These are phyloP conservation scores for Noctuana brunneofusca DNA, from an alignment of 2,888 invertebrate species.

Conservation along the genomic window DNA sequence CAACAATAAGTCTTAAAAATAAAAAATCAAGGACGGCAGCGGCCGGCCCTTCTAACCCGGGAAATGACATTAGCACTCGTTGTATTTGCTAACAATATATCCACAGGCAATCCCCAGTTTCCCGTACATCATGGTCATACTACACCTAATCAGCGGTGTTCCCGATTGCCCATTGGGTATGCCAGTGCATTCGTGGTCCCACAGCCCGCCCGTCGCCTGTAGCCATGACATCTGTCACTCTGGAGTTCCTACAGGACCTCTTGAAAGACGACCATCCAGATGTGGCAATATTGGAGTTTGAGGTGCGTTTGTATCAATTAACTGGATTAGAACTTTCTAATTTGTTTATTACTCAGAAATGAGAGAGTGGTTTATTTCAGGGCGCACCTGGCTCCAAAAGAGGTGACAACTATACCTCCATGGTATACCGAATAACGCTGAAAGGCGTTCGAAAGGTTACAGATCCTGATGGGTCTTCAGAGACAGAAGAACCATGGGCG, in stretches of 20 bases:
- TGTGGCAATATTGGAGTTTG: slow-evolving; percentile 79
- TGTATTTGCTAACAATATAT: no score
- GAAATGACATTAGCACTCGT: no score
- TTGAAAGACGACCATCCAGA: slow-evolving; percentile 81
- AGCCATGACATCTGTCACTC: slow-evolving; percentile 71
- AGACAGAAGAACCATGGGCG: slow-evolving; percentile 81
- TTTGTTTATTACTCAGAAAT: no score
- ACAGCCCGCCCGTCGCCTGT: slow-evolving; percentile 1
- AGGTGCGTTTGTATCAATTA: slow-evolving; percentile 57
- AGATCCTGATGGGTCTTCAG: slow-evolving; percentile 55
- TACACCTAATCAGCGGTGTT: not conserved
- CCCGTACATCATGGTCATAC: slow-evolving; percentile 10
- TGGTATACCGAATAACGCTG: slow-evolving; percentile 85
- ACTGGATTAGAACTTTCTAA: not conserved
- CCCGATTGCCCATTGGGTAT: slow-evolving; percentile 1
- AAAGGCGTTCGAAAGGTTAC: slow-evolving; percentile 73
- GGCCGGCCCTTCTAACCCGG: no score
- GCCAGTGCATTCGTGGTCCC: slow-evolving; percentile 24
- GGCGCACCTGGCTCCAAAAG: slow-evolving; percentile 87
- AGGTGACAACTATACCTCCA: slow-evolving; percentile 89
- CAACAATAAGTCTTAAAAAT: no score
- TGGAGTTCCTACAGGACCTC: slow-evolving; percentile 80
- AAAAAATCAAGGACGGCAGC: no score
- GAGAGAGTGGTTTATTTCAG: no score
- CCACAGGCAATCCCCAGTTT: slow-evolving; percentile 5